phyloP scores from a whole-genome alignment of 2,797 vertebrate genomes.

The Mormyrops boulengeri region DNA sequence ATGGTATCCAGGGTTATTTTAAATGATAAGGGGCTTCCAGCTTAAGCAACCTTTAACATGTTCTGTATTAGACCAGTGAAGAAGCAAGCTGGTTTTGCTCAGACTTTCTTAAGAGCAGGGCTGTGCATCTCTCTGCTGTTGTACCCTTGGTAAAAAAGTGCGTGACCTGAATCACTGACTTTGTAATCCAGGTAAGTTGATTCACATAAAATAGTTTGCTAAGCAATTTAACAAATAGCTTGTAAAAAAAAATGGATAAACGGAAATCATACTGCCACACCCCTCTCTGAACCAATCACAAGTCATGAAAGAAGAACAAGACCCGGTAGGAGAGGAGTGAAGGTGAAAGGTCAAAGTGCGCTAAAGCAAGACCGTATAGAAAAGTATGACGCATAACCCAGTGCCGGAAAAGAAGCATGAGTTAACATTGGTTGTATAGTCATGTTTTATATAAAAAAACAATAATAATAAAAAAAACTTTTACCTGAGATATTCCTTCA shows the following conservation, averaged over 20 bases:
- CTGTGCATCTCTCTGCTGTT: not conserved
- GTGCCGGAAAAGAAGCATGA: conserved; percentile 4
- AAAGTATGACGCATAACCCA: not conserved
- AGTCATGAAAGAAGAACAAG: not conserved
- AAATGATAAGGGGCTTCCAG: not conserved
- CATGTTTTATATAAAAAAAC: conserved; percentile 5
- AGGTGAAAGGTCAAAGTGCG: not conserved
- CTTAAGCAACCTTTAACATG: not conserved
- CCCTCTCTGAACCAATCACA: conserved; percentile 14
- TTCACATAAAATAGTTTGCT: not conserved
- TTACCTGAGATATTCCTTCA: conserved; percentile 74
- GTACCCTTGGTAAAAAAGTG: not conserved
- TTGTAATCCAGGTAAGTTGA: not conserved
- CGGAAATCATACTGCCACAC: not conserved
- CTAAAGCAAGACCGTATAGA: not conserved
- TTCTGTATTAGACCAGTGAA: not conserved
- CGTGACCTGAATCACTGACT: not conserved
- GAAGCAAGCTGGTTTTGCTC: not conserved
- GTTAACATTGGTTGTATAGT: conserved; percentile 7
- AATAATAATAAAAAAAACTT: conserved; percentile 8
- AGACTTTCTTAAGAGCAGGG: not conserved
- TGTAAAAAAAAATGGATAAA: not conserved
- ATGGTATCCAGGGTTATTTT: not conserved
- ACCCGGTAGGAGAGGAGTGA: not conserved
- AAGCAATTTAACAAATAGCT: not conserved